Evolutionary conservation across 1,140 invertebrate genomes (phyloP), one percentile per base, ranked within the genome.

Genomic region (Arctopsyche grandis): DNA sequence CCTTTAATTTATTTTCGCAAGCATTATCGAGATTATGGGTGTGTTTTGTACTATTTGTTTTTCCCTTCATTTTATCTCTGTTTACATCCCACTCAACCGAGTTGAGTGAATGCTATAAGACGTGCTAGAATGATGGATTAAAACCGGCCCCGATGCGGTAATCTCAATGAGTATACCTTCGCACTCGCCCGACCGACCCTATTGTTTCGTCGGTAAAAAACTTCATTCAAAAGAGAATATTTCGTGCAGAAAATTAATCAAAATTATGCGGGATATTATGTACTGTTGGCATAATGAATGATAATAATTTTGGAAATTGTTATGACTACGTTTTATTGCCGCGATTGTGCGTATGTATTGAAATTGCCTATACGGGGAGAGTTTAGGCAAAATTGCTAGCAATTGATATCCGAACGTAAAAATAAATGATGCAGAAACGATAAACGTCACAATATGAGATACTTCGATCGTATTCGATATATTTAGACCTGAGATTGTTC

Each of bases 401-500:
- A 48, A 75, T 75, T 75, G 73, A 75, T 75, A 75, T 56, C 58
- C 73, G 56, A 48, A 75, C 44, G 48, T 21, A 58, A 44, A 38
- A 75, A 29, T 60, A 75, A 75, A 75, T 75, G 73, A 75, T 60
- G 73, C 29, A 48, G 44, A 58, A 75, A 21, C 73, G 22, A 75
- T 75, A 75, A 75, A 75, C 52, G 73, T 75, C 73, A 58, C 46
- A 71, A 71, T 38, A 71, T 29, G 69, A 71, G 63, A 16, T 56
- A 56, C 52, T 1, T 56, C 52, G 52, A 56, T 56, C 52, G 52
- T n/a, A 56, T 56, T 21, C 14, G 10, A 56, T 56, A 56, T n/a
- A 56, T 56, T n/a, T 56, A 16, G 14, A 16, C 19, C 14, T 4
- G 10, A 56, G 14, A 56, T 56, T 56, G 1, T 56, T 56, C 52